These are phyloP conservation scores for Drosophila pseudotalamancana DNA, from an alignment of 2,888 invertebrate genomes.

Conservation along the genomic window DNA sequence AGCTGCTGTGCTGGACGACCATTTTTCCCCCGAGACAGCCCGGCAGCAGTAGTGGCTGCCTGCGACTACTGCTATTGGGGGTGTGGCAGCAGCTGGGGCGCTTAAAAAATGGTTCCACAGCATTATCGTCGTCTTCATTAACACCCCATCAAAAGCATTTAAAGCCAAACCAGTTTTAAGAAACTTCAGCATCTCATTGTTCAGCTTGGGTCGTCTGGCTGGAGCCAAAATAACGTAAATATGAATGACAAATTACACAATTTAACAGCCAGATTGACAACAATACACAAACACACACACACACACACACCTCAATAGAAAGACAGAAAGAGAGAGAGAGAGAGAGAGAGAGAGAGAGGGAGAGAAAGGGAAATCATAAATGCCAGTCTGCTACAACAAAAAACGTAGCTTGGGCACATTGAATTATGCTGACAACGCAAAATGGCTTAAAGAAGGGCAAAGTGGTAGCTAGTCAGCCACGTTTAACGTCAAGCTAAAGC, in stretches of 20 bases:
- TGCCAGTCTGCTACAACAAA: constrained; percentile 31
- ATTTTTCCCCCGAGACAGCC: constrained; percentile 41
- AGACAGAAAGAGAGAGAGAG: too few relatives aligned
- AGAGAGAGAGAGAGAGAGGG: too few relatives aligned
- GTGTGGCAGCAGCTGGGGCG: neutral
- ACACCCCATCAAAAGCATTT: constrained; percentile 66
- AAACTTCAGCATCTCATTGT: constrained; percentile 8
- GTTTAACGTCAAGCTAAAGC: constrained; percentile 56
- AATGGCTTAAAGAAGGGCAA: constrained; percentile 29
- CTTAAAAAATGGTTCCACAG: constrained; percentile 15
- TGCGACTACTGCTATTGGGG: neutral
- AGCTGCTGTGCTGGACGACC: constrained; percentile 49
- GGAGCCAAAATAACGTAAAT: constrained; percentile 48
- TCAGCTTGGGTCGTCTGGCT: neutral
- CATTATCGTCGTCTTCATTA: constrained; percentile 51
- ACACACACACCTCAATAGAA: constrained; percentile 27
- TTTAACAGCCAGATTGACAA: constrained; percentile 72
- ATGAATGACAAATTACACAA: constrained; percentile 78
- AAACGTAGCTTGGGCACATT: constrained; percentile 48
- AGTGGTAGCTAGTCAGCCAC: constrained; percentile 57
- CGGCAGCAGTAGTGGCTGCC: neutral
- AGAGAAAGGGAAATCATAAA: constrained; percentile 30
- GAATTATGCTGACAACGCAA: constrained; percentile 74
- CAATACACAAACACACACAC: constrained; percentile 33
- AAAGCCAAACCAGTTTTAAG: constrained; percentile 18